Evolutionary conservation across 2,888 invertebrate genomes (phyloP), one percentile per base, ranked within the genome.

Genomic region (Ornithoptera priamus): DNA sequence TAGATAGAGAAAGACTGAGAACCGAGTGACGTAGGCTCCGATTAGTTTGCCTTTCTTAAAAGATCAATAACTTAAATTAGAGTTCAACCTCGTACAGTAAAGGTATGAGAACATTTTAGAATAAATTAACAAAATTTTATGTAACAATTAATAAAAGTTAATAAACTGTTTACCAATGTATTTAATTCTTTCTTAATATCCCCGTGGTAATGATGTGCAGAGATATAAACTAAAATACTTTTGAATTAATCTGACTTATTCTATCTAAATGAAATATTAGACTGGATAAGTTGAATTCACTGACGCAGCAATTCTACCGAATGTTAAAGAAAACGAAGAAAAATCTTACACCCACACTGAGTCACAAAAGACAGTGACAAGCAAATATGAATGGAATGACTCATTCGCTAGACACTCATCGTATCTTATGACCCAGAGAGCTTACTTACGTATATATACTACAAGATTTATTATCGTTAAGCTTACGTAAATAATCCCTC

Each of bases 301-400:
- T 67, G 64, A 71, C 65, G 57, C 46, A 71, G 64, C 42, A 20
- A 61, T 57, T 67, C 2, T 42, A 30, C 30, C 56, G 42, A 64
- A 67, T 24, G 57, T 63, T 50, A 42, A 56, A 59, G 64, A 53
- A 63, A 68, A 64, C 56, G 18, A 62, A 70, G 70, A 71, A 65
- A 67, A 67, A 67, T 70, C 63, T 63, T 46, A 67, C 70, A 67
- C 67, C 70, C 70, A 71, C 70, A 58, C 39, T 46, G 56, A 67
- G 56, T 59, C 67, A 61, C 67, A 67, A 71, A 69, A 71, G 70
- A 65, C 70, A 53, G 70, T 70, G 70, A 70, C 66, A 53, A 70
- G 70, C 67, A 71, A 71, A 71, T 68, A 71, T 71, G 70, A 71
- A 71, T 71, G 70, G 67, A 65, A 56, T 71, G 67, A 71, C 61